A percentile compares a stretch with the other conserved stretches of the same genome.
These are phyloP conservation scores for Ectropis grisescens DNA, from an alignment of 1,140 invertebrate species.

Conservation along the genomic window DNA sequence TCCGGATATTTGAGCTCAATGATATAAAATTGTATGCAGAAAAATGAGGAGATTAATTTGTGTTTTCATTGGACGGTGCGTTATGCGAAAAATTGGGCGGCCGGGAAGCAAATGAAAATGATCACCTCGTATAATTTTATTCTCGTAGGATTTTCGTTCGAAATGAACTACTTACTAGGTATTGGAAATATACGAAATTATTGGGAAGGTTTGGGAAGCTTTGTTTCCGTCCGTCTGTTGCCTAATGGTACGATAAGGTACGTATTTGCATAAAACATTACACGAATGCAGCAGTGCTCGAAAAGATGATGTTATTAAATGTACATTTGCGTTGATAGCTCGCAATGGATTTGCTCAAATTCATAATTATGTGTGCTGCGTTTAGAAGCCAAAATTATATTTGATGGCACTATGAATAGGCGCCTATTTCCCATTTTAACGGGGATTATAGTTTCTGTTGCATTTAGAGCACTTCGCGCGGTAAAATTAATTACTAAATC, in stretches of 20 bases:
- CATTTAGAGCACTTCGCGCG: conserved; percentile 63
- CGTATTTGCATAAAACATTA: conserved; percentile 13
- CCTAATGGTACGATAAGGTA: conserved; percentile 4
- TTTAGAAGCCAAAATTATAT: conserved; percentile 65
- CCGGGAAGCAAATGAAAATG: conserved; percentile 55
- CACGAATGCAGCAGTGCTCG: conserved; percentile 19
- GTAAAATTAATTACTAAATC: conserved; percentile 68
- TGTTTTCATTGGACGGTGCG: conserved; percentile 61
- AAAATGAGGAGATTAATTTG: conserved; percentile 69
- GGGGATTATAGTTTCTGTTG: conserved; percentile 67
- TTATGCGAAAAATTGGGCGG: conserved; percentile 65
- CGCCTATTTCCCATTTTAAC: conserved; percentile 66
- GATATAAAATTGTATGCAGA: conserved; percentile 66
- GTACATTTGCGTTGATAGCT: conserved; percentile 7
- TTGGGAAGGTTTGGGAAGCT: conserved; percentile 7
- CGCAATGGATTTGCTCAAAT: conserved; percentile 37
- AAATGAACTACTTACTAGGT: conserved; percentile 16
- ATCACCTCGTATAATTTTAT: conserved; percentile 47
- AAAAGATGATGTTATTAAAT: conserved; percentile 15
- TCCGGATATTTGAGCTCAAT: conserved; percentile 57
- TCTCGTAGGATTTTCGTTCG: conserved; percentile 39
- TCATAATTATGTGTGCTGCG: conserved; percentile 46
- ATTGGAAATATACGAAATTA: conserved; percentile 1
- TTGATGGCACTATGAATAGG: conserved; percentile 61
- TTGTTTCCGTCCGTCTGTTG: conserved; percentile 4